Evolutionary conservation across 2,113 vertebrate genomes (phyloP), one percentile per base, ranked within the genome.

Genomic region (Scytalopus superciliaris): DNA sequence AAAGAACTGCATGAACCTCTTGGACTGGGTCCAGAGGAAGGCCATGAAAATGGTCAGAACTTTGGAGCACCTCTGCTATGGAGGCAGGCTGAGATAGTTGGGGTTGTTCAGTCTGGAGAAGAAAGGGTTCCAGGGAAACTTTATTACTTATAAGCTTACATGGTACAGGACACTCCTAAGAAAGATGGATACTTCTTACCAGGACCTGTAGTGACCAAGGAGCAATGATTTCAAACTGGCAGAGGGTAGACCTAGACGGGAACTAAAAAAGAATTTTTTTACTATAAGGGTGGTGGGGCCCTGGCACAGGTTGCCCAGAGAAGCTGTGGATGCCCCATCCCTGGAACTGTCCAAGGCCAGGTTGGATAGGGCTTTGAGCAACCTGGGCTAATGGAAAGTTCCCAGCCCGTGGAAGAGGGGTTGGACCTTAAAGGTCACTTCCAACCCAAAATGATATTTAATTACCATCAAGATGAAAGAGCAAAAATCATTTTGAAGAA

Each of bases 21-120:
- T 53, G 7, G 30, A 27, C 6, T 0, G 0, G 16, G 30, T 47
- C 24, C 40, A 35, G 30, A 62, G n/a, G 2, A 7, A 18, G 3
- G n/a, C 7, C 21, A 25, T 31, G 53, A 18, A 47, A 75, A 47
- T 22, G 30, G 19, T 35, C 42, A 44, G 19, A 77, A 28, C 4
- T 1, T 8, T 57, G 31, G 31, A 77, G 23, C 2, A 49, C 2
- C 2, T 64, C 42, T 73, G 10, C 33, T 42, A 0, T 31, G 23
- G 84, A 4, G 14, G 44, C 14, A 78, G 30, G 30, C 15, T 56
- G 44, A 78, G 55, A 52, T 3, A 40, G 12, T 0, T 77, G 44
- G 14, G 25, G 7, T 50, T 55, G 12, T 50, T 64, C 44, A 37
- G 17, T 33, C 12, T 28, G 40, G 17, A 64, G n/a, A 70, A 62